phyloP scores from a whole-genome alignment of 2,113 vertebrate species.

The Globicephala melas region DNA sequence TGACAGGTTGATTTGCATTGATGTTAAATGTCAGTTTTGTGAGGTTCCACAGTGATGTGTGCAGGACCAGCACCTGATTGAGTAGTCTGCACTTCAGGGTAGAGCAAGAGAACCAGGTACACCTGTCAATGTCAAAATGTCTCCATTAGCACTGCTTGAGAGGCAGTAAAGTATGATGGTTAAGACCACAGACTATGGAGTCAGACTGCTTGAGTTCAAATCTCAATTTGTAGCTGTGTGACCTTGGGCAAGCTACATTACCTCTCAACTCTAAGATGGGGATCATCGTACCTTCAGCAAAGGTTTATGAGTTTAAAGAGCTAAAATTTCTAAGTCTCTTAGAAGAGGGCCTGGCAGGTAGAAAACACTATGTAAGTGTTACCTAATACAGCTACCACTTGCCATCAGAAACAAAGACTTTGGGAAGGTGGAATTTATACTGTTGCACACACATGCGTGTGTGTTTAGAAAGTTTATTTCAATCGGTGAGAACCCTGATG shows the following conservation, averaged over 20 bases:
- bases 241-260: neutral
- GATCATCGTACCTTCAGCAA: neutral
- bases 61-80: constrained; percentile 33
- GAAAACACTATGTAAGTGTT: neutral
- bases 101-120: neutral
- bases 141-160: neutral
- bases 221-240: neutral
- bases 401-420: neutral
- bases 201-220: neutral
- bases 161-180: neutral
- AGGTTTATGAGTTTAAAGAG: neutral
- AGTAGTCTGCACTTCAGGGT: neutral
- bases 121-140: neutral
- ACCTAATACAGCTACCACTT: neutral
- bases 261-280: neutral
- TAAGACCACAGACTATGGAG: neutral
- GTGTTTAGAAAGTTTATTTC: neutral
- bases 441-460: neutral
- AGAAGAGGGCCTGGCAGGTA: neutral
- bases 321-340: neutral
- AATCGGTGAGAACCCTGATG: neutral
- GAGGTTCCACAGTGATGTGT: constrained; percentile 47
- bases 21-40: constrained; percentile 51
- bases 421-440: neutral
- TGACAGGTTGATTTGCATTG: constrained; percentile 72